Evolutionary conservation across 2,113 vertebrate genomes (phyloP), one percentile per base, ranked within the genome.

Genomic region (Eulemur rufifrons): DNA sequence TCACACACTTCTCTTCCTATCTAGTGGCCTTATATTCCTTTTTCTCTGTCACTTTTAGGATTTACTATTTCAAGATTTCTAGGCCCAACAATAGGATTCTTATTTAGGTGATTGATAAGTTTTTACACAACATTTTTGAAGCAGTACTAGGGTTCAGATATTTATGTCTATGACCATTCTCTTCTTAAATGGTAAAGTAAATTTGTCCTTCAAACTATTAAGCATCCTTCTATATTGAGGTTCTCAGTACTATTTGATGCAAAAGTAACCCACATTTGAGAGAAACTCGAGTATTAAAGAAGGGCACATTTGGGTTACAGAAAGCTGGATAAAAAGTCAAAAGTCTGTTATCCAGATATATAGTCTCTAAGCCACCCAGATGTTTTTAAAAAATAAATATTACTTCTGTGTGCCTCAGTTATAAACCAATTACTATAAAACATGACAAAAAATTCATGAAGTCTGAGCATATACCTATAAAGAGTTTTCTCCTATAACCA

Each of bases 381-480:
- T 92, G n/a, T 47, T 94, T 94, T 92, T 15, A 73, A 92, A 88
- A 73, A 61, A 17, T 73, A 87, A 97, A 68, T 32, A 34, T 45
- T 95, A n/a, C 18, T 63, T 83, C n/a, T 52, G 13, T 93, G 71
- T 78, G 81, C 14, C 37, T 93, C 8, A 63, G 85, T 74, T 95
- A 69, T 68, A 96, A 89, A 76, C 32, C 8, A 76, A 39, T 93
- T 34, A 42, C 13, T 13, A 54, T 59, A 10, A 93, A 95, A 76
- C 14, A 32, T 20, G 14, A 76, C 39, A 3, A 37, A 94, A 66
- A 94, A 78, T 73, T 64, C n/a, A 91, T 73, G 64, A 96, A 71
- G 21, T 32, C 74, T 96, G 32, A 92, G 32, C 15, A 45, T 90
- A 45, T 90, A 76, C n/a, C 32, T 92, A 27, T 42, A 50, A 61